A percentile compares a stretch with the other conserved stretches of the same genome.
These are phyloP conservation scores for Zaprionus tsacasi DNA, from an alignment of 1,140 invertebrate genomes.

Conservation along the genomic window DNA sequence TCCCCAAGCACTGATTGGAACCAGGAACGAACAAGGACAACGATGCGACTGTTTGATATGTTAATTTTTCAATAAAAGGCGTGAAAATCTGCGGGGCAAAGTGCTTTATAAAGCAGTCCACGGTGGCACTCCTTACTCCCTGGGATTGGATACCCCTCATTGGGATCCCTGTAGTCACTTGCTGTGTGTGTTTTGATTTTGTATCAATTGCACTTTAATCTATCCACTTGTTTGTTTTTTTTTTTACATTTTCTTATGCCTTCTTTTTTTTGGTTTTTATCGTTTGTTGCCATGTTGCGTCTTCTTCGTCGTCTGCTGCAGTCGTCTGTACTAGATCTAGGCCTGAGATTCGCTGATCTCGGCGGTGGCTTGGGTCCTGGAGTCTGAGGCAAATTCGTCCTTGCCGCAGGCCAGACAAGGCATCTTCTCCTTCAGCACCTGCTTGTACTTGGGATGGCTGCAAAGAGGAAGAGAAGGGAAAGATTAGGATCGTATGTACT, in stretches of 20 bases:
- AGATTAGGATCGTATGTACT: background rate
- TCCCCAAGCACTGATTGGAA: background rate
- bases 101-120: conserved; percentile 57
- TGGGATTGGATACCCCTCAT: no score
- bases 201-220: conserved; percentile 71
- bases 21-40: conserved; percentile 19
- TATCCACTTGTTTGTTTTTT: conserved; percentile 24
- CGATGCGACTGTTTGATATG: conserved; percentile 63
- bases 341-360: conserved; percentile 81
- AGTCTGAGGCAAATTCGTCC: conserved; percentile 85
- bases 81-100: conserved; percentile 46
- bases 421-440: conserved; percentile 82
- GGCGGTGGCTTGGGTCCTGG: conserved; percentile 73
- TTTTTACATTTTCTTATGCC: conserved; percentile 64
- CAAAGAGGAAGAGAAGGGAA: background rate
- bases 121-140: background rate
- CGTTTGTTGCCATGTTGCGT: conserved; percentile 57
- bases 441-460: conserved; percentile 91
- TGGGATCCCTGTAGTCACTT: background rate
- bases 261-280: conserved; percentile 60
- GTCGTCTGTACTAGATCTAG: conserved; percentile 65
- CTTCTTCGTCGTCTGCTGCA: conserved; percentile 51
- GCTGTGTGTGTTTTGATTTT: conserved; percentile 56
- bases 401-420: conserved; percentile 86
- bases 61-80: conserved; percentile 71